Evolutionary conservation across 2,888 invertebrate genomes (phyloP), one percentile per base, ranked within the genome.

Genomic region (Drosophila lutescens): DNA sequence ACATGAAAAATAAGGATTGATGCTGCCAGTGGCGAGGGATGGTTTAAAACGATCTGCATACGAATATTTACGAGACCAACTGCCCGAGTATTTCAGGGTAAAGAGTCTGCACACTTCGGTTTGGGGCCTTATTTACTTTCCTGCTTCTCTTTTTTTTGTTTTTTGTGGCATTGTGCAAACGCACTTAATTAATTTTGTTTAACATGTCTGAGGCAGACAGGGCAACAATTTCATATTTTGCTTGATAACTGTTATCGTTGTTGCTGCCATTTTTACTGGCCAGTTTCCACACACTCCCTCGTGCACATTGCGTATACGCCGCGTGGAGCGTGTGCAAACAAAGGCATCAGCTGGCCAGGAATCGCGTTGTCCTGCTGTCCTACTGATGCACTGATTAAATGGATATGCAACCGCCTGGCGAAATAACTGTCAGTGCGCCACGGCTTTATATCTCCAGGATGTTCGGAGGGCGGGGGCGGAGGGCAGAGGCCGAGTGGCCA

Each of bases 171-270:
- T 40, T 57, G 58, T 44, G 50, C 44, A 69, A 76, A 72, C 71
- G 69, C 65, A 76, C 80, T 82, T 81, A 81, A 81, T 81, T 81
- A 85, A 81, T 85, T 85, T 85, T 81, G 72, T 79, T 81, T 74
- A 70, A 74, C 76, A 57, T 63, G 66, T 47, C 68, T 40, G 63
- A 63, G 70, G 15, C 62, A 54, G 74, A 67, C 69, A 50, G 53
- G 62, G 65, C 72, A 76, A 81, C 77, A 81, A 68, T 81, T 77
- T 84, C 77, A 80, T 79, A 80, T 81, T 84, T 81, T 59, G 56
- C 63, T 73, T 79, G 77, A 79, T 79, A 84, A 80, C 75, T 70
- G 66, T 58, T 70, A 65, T 77, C 68, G 67, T 67, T 58, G 72
- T 54, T 54, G 65, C 46, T 61, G 43, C 46, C 46, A 41, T 30